Evolutionary conservation across 2,797 vertebrate species (phyloP).

Genomic region (Cetoscarus ocellatus): DNA sequence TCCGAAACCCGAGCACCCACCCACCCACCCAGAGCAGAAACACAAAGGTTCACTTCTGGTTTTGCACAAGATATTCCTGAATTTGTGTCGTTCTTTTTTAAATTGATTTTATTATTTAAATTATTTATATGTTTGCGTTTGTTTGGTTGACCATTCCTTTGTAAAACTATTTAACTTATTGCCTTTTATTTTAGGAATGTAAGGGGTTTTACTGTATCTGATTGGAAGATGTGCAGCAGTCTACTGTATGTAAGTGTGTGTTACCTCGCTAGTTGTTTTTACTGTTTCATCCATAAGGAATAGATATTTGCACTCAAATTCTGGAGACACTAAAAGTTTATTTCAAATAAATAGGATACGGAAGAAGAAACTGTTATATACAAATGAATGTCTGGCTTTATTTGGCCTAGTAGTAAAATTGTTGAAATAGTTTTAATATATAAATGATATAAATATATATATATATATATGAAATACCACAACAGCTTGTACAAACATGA

Average conservation of each 20-base stretch:
- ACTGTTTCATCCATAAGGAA: conserved; percentile 80
- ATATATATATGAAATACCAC: conserved; percentile 88
- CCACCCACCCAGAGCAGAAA: conserved; percentile 72
- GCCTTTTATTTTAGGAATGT: conserved; percentile 93
- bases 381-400: conserved; percentile 97
- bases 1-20: conserved; percentile 51
- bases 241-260: conserved; percentile 83
- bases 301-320: conserved; percentile 87
- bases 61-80: conserved; percentile 78
- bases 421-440: conserved; percentile 91
- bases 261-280: conserved; percentile 80
- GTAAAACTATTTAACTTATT: conserved; percentile 86
- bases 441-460: conserved; percentile 78
- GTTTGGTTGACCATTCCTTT: conserved; percentile 82
- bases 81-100: conserved; percentile 30
- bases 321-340: conserved; percentile 84
- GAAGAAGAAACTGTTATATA: conserved; percentile 87
- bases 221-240: conserved; percentile 82
- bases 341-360: conserved; percentile 82
- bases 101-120: conserved; percentile 74
- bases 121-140: conserved; percentile 76
- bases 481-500: conserved; percentile 97
- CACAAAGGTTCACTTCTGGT: conserved; percentile 74
- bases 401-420: conserved; percentile 92
- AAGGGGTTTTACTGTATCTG: conserved; percentile 85